These are phyloP conservation scores for Oreocharis arfaki DNA, from an alignment of 2,113 vertebrate genomes.

Conservation along the genomic window DNA sequence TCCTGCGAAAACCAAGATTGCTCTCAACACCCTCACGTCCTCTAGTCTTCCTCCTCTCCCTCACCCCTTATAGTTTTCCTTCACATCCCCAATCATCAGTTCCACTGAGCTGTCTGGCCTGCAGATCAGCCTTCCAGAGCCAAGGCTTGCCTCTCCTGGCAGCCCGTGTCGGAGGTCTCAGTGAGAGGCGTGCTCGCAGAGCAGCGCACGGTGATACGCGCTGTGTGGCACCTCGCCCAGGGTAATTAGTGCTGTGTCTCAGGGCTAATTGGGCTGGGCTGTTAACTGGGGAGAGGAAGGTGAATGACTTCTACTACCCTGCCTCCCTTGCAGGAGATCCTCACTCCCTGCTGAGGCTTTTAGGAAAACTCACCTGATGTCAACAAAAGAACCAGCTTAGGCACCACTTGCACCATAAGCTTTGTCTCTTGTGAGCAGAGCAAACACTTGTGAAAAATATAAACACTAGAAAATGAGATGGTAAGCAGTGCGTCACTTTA, in stretches of 20 bases:
- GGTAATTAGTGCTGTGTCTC: background rate
- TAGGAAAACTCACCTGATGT: background rate
- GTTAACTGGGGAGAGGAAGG: background rate
- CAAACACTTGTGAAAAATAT: background rate
- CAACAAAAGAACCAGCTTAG: background rate
- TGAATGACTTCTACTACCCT: background rate
- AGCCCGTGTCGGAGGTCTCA: background rate
- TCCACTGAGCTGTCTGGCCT: background rate
- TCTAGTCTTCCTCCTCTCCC: background rate
- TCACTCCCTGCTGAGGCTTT: fast-evolving
- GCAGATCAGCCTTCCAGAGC: background rate
- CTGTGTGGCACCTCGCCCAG: background rate
- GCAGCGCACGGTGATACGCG: fast-evolving
- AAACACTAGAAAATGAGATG: background rate
- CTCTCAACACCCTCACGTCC: background rate
- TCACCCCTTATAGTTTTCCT: background rate
- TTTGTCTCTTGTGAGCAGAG: background rate
- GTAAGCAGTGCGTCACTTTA: background rate
- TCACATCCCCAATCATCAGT: background rate
- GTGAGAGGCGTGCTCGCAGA: background rate
- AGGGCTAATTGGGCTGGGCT: background rate
- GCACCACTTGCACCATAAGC: background rate
- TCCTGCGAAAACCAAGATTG: background rate
- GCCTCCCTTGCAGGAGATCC: background rate
- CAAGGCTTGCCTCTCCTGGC: background rate